phyloP scores from a whole-genome alignment of 92 coral and sea anemone genomes.

The Zoanthus solanderi region DNA sequence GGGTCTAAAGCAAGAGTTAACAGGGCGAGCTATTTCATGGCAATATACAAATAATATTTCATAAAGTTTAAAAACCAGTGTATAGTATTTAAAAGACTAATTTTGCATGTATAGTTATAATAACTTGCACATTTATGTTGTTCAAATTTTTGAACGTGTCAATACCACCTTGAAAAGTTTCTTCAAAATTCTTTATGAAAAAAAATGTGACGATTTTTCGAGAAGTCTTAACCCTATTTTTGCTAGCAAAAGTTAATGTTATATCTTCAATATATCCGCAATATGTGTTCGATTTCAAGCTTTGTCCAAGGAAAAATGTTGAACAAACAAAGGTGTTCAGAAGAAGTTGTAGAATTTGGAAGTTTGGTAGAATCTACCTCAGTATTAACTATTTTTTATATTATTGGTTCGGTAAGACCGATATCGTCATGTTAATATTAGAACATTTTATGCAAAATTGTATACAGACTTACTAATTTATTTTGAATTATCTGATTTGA shows the following conservation, averaged over 20 bases:
- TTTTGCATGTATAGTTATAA: not conserved
- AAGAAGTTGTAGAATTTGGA: not conserved
- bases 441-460: not conserved
- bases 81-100: not conserved
- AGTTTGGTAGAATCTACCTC: conserved; percentile 9
- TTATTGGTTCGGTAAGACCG: conserved; percentile 2
- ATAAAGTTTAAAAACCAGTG: not conserved
- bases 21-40: conserved; percentile 96
- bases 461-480: not conserved
- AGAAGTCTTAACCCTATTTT: not conserved
- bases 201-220: not conserved
- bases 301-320: not conserved
- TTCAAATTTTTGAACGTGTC: not conserved
- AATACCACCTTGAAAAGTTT: not conserved
- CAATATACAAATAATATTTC: conserved; percentile 70
- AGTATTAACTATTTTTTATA: not conserved
- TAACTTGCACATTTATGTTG: not conserved
- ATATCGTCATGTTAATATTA: not conserved
- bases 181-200: not conserved
- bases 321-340: conserved; percentile 3
- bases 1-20: conserved; percentile 74
- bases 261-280: not conserved
- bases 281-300: not conserved
- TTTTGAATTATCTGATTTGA: conserved; percentile 8
- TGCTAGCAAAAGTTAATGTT: not conserved